Evolutionary conservation across 1,140 invertebrate genomes (phyloP), one percentile per base, ranked within the genome.

Genomic region (Pseudomyrmex flavicornis): DNA sequence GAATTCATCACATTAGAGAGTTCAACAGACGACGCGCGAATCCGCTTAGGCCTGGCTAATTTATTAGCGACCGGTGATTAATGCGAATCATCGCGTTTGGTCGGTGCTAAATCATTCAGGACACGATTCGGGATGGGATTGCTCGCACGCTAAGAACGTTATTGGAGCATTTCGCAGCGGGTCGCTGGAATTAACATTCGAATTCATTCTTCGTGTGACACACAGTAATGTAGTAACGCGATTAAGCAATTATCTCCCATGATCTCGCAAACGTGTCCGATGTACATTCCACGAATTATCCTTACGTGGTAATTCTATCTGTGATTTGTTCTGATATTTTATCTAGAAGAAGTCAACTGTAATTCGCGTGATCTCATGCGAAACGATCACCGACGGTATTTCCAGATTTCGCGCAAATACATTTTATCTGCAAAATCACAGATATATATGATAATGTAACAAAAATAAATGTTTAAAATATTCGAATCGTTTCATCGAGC

Each of bases 21-120:
- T 48, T 20, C 22, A 35, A 50, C 22, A 54, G 50, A 17, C 20
- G 15, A 70, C 26, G 22, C 26, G 22, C 35, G 48, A 46, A 80
- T 59, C 52, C n/a, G 54, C 10, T 15, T 12, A 35, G 35, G 7
- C n/a, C 44, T 20, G 4, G 9, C 66, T 80, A 72, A 80, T 80
- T 59, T 59, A 56, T 48, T 48, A 77, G 50, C 44, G 13, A n/a
- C n/a, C 26, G 10, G 2, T 59, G 66, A 80, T 80, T 80, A 72
- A 80, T 80, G 66, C 76, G 52, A 44, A 70, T 26, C 13, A 15
- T 54, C 48, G 48, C 44, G 75, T 66, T 52, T 68, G 50, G 52
- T 35, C 50, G 65, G 2, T 26, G 52, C 7, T 79, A 70, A 70
- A 70, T 79, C 65, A 70, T 59, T 79, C 44, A 50, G 46, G 35